Base-by-base conservation (phyloP, 1,140 invertebrate species). In the Heliconius himera region DNA sequence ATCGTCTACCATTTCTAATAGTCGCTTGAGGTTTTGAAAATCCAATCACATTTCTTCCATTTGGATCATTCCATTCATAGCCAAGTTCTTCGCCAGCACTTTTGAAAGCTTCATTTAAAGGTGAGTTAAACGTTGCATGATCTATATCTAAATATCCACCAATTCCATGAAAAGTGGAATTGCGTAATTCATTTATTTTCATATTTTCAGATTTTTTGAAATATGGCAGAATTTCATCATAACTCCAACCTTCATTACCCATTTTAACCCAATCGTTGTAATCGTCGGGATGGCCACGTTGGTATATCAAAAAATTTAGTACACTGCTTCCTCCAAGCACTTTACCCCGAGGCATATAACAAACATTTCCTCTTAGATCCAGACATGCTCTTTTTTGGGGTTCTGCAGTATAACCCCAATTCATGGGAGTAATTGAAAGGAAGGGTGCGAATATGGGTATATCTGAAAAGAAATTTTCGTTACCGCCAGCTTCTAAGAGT, bases 161-260 rank as follows among this genome's bases (percentile, higher is more conserved):
- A 72, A 86, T 94, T 1, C 96, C 96, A 83, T 97, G 97, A 88
- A 96, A 97, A 0, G 94, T 92, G 2, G 96, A 96, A 89, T 95
- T 95, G 83, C 83, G 93, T 46, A 95, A 82, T 82, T 95, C 89
- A 78, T 93, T 82, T 83, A 95, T 95, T 81, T 90, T 91, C 75
- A 96, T 94, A 80, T 97, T 96, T 93, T 98, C 98, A 0, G 96
- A 97, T 89, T 98, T 98, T 38, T 96, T 95, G 85, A 99, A 99
- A 90, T 98, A 98, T 0, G 90, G 97, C 11, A 98, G 87, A 0
- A 98, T 95, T 74, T 98, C 96, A 1, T 96, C 91, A 89, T 98
- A 99, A 29, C 96, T 96, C 99, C 99, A 99, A 0, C 97, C 98
- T 2, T 94, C 91, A 86, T 98, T 99, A 2, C 98, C 99, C 82